Base-by-base conservation (phyloP, 2,113 vertebrate genomes). In the Gymnorhina tibicen region DNA sequence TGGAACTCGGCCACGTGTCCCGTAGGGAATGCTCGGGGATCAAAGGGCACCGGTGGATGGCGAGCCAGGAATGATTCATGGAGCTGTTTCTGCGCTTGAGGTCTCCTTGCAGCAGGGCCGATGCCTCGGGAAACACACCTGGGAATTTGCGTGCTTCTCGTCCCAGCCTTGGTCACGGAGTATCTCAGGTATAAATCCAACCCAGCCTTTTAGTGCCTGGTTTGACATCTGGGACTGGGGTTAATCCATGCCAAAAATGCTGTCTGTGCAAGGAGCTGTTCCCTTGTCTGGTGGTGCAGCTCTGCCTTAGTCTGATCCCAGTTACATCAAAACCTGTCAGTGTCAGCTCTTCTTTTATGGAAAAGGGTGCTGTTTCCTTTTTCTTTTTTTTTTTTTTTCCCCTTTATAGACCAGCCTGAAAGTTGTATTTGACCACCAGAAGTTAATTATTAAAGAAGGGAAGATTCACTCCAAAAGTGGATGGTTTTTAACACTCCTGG, bases 401-500 rank as follows among this genome's bases (percentile, higher is more conserved):
- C 13, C 17, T 16, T 37, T 73, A 33, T 27, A 63, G 56, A 47
- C 33, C 72, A 85, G 15, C 59, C 62, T 64, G 56, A 82, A 56
- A 73, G 85, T n/a, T 66, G 58, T 22, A 16, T 87, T 85, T 87
- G 67, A 39, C 81, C 85, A 60, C 37, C 35, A 85, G 32, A 27
- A 90, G 46, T 91, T 68, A 76, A 93, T 82, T 70, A 60, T 73
- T 87, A n/a, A 89, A 63, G 62, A 81, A 78, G 53, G 44, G 49
- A n/a, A 53, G 59, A 53, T 46, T 42, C 10, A 7, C 73, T 73
- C 87, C 59, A 66, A 24, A 87, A 68, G 39, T 66, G 84, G 85
- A 52, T 72, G 85, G 44, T 62, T 68, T 58, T 68, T 26, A 56
- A 33, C 8, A 11, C 75, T 68, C 66, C 67, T 3, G 4, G 44